These are phyloP conservation scores for Parazoanthus atlanticus DNA, from an alignment of 92 coral and sea anemone genomes.

Conservation along the genomic window DNA sequence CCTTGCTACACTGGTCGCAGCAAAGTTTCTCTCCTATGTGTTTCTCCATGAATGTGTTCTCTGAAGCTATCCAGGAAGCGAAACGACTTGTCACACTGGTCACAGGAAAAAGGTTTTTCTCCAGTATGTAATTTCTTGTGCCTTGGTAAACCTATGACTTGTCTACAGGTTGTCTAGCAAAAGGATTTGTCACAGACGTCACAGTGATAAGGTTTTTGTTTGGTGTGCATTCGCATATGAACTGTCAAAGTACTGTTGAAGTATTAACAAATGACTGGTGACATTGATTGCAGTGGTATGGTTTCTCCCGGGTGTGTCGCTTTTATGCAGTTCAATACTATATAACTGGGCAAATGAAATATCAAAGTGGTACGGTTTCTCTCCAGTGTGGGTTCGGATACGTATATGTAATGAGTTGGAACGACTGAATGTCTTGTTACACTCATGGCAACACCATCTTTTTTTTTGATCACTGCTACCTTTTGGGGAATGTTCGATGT, in stretches of 20 bases:
- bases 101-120: conserved; percentile 33
- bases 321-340: no score
- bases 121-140: background rate
- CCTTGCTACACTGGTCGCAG: conserved; percentile 46
- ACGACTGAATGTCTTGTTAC: background rate
- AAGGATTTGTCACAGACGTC: background rate
- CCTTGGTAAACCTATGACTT: background rate
- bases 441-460: background rate
- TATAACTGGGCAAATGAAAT: no score
- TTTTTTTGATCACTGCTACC: background rate
- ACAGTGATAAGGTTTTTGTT: background rate
- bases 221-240: background rate
- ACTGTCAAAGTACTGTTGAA: background rate
- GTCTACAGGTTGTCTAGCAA: background rate
- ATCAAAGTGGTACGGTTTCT: no score
- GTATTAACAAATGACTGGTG: background rate
- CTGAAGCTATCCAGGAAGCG: conserved; percentile 31
- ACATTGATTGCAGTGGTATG: background rate
- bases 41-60: conserved; percentile 39
- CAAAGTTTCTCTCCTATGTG: conserved; percentile 44
- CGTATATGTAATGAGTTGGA: background rate
- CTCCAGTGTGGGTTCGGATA: background rate
- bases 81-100: conserved; percentile 45
- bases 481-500: background rate
- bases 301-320: no score